A percentile compares a stretch with the other conserved stretches of the same genome.
These are phyloP conservation scores for Aphelocoma californica DNA, from an alignment of 2,797 vertebrate species.

Conservation along the genomic window DNA sequence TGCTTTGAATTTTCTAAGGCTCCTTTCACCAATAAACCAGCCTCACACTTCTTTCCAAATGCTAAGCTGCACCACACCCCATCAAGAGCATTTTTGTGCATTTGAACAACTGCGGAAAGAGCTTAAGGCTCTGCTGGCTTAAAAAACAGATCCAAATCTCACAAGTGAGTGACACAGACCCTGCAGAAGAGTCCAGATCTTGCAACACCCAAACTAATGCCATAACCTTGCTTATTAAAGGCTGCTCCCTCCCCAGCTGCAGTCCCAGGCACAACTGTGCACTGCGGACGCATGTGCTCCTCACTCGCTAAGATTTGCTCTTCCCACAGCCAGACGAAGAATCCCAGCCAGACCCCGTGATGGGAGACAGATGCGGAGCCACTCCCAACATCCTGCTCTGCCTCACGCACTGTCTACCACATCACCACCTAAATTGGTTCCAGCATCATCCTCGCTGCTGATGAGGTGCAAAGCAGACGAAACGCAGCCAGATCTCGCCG, in stretches of 20 bases:
- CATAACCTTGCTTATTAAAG: neutral
- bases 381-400: slow-evolving; percentile 57
- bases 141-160: neutral
- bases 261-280: neutral
- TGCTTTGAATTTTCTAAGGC: neutral
- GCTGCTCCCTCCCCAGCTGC: neutral
- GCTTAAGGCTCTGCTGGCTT: neutral
- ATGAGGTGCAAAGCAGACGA: slow-evolving; percentile 37
- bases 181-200: neutral
- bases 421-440: slow-evolving; percentile 57
- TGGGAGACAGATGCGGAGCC: slow-evolving; percentile 46
- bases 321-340: neutral
- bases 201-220: neutral
- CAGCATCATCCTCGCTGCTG: slow-evolving; percentile 39
- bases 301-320: neutral
- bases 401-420: slow-evolving; percentile 51
- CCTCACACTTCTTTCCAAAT: neutral
- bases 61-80: neutral
- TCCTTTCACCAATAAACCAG: neutral
- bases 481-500: neutral
- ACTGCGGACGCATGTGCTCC: neutral
- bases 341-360: slow-evolving; percentile 2
- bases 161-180: neutral
- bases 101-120: neutral
- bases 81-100: neutral